Evolutionary conservation across 2,797 vertebrate genomes (phyloP).

Genomic region (Microctenopoma steveboyesi): DNA sequence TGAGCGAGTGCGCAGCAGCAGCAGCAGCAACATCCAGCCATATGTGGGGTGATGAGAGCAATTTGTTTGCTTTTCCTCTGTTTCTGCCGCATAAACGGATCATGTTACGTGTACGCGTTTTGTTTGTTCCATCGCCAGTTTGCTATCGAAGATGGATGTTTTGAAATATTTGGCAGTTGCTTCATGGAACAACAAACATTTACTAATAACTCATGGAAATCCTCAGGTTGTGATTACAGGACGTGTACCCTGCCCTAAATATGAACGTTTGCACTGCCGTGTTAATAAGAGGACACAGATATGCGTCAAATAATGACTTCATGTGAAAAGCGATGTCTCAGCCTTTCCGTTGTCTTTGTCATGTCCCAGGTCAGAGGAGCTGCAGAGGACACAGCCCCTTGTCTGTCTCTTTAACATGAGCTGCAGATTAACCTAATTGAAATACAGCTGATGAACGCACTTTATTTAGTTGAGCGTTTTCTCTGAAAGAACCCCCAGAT

Average conservation of each 20-base stretch:
- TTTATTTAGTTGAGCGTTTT: no score
- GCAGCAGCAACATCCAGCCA: neutral
- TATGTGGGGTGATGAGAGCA: conserved; percentile 27
- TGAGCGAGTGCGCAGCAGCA: neutral
- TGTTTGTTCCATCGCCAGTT: neutral
- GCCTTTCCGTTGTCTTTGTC: conserved; percentile 5
- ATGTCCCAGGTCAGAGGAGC: conserved; percentile 9
- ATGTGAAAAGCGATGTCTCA: conserved; percentile 12
- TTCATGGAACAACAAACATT: neutral
- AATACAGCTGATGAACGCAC: no score
- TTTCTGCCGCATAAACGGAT: neutral
- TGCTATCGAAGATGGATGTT: neutral
- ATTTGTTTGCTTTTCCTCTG: neutral
- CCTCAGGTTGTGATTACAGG: no score
- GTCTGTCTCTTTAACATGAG: conserved; percentile 9
- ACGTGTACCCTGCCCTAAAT: neutral
- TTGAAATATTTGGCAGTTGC: conserved; percentile 2
- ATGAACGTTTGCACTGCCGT: neutral
- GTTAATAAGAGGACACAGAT: neutral
- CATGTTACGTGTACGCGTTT: neutral
- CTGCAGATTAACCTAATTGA: neutral
- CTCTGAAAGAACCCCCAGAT: neutral
- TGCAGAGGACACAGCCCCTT: conserved; percentile 24
- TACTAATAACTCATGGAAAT: neutral
- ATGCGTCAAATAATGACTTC: neutral